A percentile compares a stretch with the other conserved stretches of the same genome.
Evolutionary conservation across 1,140 invertebrate genomes (phyloP).

Genomic region (Gonatopus flavifemur): DNA sequence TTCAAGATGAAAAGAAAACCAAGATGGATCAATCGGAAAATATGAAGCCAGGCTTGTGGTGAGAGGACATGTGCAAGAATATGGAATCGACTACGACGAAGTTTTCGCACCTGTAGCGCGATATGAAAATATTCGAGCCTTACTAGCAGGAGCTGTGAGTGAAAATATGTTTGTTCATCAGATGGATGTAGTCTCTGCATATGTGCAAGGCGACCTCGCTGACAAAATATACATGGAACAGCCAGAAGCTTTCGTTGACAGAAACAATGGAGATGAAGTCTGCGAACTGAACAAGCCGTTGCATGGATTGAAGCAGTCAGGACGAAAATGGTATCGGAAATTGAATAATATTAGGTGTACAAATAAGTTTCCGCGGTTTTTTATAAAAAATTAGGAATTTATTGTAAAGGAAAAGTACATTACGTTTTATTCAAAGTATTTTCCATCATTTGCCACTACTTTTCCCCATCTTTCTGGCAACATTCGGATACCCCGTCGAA

Average conservation of each 20-base stretch:
- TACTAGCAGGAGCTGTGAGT: constrained; percentile 27
- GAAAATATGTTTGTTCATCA: constrained; percentile 29
- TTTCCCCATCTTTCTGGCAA: too few species aligned
- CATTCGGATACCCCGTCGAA: too few species aligned
- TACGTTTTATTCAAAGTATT: too few species aligned
- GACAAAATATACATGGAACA: constrained; percentile 47
- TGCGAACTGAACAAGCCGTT: constrained; percentile 40
- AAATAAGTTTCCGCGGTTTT: too few species aligned
- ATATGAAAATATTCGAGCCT: constrained; percentile 25
- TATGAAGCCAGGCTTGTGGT: constrained; percentile 52
- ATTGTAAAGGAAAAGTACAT: constrained; percentile 31
- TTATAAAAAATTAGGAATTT: too few species aligned
- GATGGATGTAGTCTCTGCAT: constrained; percentile 41
- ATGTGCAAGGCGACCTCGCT: constrained; percentile 45
- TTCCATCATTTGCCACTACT: too few species aligned
- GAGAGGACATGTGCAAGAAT: constrained; percentile 24
- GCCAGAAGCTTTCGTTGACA: too few species aligned
- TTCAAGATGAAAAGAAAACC: constrained; percentile 23
- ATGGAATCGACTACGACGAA: constrained; percentile 32
- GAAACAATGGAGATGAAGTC: constrained; percentile 24
- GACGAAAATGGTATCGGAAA: constrained; percentile 32
- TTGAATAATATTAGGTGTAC: too few species aligned
- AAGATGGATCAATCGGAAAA: constrained; percentile 26
- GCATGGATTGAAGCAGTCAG: constrained; percentile 46
- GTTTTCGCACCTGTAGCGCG: constrained; percentile 34